These are phyloP conservation scores for Cyrtodaria siliqua DNA, from an alignment of 2,888 invertebrate genomes.

Conservation along the genomic window DNA sequence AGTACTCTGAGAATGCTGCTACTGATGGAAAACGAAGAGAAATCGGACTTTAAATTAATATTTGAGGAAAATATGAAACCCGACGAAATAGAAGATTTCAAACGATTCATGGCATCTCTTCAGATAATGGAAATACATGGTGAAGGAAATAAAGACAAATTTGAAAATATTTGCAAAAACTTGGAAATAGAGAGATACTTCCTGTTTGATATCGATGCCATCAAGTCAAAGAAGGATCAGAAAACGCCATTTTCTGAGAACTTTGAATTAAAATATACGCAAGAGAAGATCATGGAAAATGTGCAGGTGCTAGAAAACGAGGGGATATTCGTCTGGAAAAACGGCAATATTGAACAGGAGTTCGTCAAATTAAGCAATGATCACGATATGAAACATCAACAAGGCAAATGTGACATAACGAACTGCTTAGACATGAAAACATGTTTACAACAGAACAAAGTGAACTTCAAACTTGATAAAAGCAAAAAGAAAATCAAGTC, in stretches of 20 bases:
- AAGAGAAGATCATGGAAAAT: neutral
- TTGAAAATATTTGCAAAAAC: constrained; percentile 4
- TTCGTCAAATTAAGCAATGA: neutral
- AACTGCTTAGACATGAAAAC: neutral
- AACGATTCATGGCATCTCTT: neutral
- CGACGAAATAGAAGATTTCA: neutral
- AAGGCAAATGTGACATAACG: too few relatives aligned
- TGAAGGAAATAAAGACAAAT: neutral
- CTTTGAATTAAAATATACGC: neutral
- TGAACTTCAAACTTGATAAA: neutral
- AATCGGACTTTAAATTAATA: neutral
- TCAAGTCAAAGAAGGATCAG: neutral
- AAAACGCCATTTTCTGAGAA: neutral
- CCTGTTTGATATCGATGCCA: constrained; percentile 10
- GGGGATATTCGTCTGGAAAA: constrained; percentile 18
- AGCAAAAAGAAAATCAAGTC: neutral
- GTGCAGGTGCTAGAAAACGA: neutral
- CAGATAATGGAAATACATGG: constrained; percentile 7
- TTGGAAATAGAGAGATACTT: constrained; percentile 13
- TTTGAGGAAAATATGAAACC: neutral
- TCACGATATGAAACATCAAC: too few relatives aligned
- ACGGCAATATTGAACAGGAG: constrained; percentile 1
- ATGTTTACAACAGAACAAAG: constrained; percentile 1
- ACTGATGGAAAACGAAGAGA: neutral
- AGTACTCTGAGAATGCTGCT: constrained; percentile 1